Percentiles rank a stretch among this genome's conserved stretches.
phyloP scores from a whole-genome alignment of 2,113 vertebrate genomes.

The Poeciliopsis turrubarensis region DNA sequence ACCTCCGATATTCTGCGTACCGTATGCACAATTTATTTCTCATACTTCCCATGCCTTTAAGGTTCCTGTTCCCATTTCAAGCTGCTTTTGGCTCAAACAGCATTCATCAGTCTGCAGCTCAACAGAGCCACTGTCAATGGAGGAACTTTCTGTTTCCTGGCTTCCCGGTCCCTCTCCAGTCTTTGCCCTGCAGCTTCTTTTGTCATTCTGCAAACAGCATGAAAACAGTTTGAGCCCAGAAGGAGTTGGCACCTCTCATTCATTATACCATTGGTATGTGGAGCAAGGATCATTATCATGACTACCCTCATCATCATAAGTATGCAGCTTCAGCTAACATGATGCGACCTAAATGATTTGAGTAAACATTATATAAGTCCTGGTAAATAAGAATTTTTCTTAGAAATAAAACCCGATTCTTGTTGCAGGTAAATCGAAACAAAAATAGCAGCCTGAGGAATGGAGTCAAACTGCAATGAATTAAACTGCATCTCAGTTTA shows the following conservation, averaged over 20 bases:
- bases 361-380: not conserved
- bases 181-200: not conserved
- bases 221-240: not conserved
- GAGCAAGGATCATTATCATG: not conserved
- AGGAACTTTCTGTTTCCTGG: slow-evolving; percentile 6
- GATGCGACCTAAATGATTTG: not conserved
- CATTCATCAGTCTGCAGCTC: slow-evolving; percentile 34
- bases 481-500: not conserved
- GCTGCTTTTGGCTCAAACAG: slow-evolving; percentile 11
- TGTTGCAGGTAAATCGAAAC: not conserved
- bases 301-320: not conserved
- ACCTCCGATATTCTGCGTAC: slow-evolving; percentile 5
- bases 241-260: slow-evolving; percentile 4
- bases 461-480: too few species aligned
- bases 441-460: not conserved
- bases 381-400: not conserved
- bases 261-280: not conserved
- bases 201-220: not conserved
- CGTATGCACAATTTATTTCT: slow-evolving; percentile 1
- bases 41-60: slow-evolving; percentile 1
- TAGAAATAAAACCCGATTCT: not conserved
- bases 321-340: not conserved
- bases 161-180: not conserved
- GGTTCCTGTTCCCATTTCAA: not conserved
- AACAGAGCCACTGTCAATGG: slow-evolving; percentile 17